Conservation (phyloP, 2,888 invertebrate species). For the Cryptus viduatorius region DNA sequence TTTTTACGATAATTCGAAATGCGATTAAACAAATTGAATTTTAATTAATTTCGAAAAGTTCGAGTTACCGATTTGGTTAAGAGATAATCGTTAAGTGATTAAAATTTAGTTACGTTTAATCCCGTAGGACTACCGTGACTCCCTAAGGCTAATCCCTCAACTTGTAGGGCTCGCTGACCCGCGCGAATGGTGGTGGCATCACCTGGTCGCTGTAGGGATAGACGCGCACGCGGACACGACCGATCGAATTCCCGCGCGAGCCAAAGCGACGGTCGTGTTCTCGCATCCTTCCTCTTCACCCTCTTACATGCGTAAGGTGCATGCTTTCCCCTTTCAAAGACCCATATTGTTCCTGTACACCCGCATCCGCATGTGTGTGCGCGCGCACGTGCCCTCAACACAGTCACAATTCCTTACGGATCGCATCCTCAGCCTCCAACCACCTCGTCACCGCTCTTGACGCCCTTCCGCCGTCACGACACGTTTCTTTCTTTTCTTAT, state of each 20-base stretch:
- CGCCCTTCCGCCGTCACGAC: not conserved
- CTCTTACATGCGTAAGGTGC: slow-evolving; percentile 69
- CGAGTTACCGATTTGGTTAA: not conserved
- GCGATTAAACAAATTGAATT: too few species aligned
- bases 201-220: slow-evolving; percentile 64
- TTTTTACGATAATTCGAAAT: too few species aligned
- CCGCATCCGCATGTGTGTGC: slow-evolving; percentile 50
- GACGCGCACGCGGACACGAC: slow-evolving; percentile 73
- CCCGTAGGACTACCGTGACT: too few species aligned
- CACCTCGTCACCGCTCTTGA: not conserved
- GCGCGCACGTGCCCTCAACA: slow-evolving; percentile 62
- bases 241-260: slow-evolving; percentile 75
- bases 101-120: too few species aligned
- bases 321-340: slow-evolving; percentile 24
- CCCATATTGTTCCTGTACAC: slow-evolving; percentile 51
- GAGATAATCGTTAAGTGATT: too few species aligned
- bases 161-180: slow-evolving; percentile 46
- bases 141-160: not conserved
- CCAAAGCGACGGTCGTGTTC: slow-evolving; percentile 50
- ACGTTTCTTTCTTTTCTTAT: not conserved
- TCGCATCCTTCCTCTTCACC: slow-evolving; percentile 56
- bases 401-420: slow-evolving; percentile 43
- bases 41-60: not conserved
- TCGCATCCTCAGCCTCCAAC: not conserved
- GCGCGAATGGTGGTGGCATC: slow-evolving; percentile 62